Base-by-base conservation (phyloP, 2,797 vertebrate species). In the Distichodus sexfasciatus region DNA sequence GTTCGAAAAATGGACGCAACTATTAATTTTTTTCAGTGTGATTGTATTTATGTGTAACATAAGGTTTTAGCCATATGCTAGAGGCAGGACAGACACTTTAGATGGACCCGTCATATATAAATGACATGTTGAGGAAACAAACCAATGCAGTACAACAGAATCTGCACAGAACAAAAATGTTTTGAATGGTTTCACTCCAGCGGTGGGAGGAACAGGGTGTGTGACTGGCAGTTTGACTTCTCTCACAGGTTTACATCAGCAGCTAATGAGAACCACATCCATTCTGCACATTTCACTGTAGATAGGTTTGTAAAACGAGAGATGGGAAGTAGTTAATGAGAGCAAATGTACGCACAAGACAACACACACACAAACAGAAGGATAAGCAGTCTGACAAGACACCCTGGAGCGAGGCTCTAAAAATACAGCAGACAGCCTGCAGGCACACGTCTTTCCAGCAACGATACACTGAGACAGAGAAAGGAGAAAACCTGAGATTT, bases 401-500 rank as follows among this genome's bases (percentile, higher is more conserved):
- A 12, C 46, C 46, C 46, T 31, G 35, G 26, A 76, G 41, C 21
- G 35, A 36, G 33, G 6, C 1, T 19, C 50, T 63, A 62, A 71
- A 43, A 66, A 51, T 66, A 61, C 47, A 51, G 35, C 38, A 41
- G 14, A 19, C 51, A 33, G 31, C 28, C 44, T 21, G 21, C 31
- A 51, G 61, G 12, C 48, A 66, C 21, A 29, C 31, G 35, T 48
- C 38, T 50, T 44, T 58, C 17, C 33, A 62, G 31, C 31, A 23
- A 48, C 6, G 24, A 54, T 26, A 47, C 19, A 69, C 44, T 44
- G 21, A 73, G 6, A 50, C 43, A 59, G 19, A 35, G 54, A 74
- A 46, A 79, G 71, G 76, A 76, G 35, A 29, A 74, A 7, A 47
- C n/a, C n/a, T n/a, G n/a, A n/a, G n/a, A n/a, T n/a, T n/a, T n/a